These are phyloP conservation scores for Hoplostethus mediterraneus DNA, from an alignment of 2,797 vertebrate genomes.

Conservation along the genomic window DNA sequence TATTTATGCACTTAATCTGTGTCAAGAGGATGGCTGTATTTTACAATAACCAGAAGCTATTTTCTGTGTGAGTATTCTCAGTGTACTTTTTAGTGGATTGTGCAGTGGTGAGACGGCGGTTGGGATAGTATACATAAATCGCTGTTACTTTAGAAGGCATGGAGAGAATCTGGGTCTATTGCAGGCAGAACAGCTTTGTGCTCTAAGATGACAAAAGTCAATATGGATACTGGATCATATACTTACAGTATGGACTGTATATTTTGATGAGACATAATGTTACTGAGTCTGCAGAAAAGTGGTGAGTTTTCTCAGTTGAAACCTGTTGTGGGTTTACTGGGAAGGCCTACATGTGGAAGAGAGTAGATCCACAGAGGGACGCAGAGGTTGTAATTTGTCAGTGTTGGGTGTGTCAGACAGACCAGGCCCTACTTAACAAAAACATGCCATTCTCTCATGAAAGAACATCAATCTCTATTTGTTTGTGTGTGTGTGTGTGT, in stretches of 20 bases:
- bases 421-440: slow-evolving; percentile 60
- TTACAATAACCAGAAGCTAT: slow-evolving; percentile 45
- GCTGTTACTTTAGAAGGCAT: slow-evolving; percentile 36
- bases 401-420: slow-evolving; percentile 73
- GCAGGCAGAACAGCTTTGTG: slow-evolving; percentile 39
- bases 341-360: slow-evolving; percentile 62
- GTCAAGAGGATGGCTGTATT: slow-evolving; percentile 27
- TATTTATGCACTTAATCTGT: slow-evolving; percentile 23
- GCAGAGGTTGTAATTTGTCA: slow-evolving; percentile 79
- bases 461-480: slow-evolving; percentile 26
- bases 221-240: slow-evolving; percentile 37
- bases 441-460: slow-evolving; percentile 67
- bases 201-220: slow-evolving; percentile 47
- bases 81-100: slow-evolving; percentile 38
- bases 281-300: slow-evolving; percentile 61
- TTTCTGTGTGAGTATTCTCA: slow-evolving; percentile 35
- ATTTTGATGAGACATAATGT: slow-evolving; percentile 68
- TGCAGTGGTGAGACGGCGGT: slow-evolving; percentile 33
- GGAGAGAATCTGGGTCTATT: slow-evolving; percentile 38
- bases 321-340: slow-evolving; percentile 73
- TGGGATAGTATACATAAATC: slow-evolving; percentile 40
- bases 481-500: neutral
- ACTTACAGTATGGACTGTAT: slow-evolving; percentile 62
- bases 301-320: slow-evolving; percentile 48
- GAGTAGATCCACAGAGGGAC: slow-evolving; percentile 62